Base-by-base conservation (phyloP, 2,113 vertebrate genomes). In the Austrofundulus limnaeus region DNA sequence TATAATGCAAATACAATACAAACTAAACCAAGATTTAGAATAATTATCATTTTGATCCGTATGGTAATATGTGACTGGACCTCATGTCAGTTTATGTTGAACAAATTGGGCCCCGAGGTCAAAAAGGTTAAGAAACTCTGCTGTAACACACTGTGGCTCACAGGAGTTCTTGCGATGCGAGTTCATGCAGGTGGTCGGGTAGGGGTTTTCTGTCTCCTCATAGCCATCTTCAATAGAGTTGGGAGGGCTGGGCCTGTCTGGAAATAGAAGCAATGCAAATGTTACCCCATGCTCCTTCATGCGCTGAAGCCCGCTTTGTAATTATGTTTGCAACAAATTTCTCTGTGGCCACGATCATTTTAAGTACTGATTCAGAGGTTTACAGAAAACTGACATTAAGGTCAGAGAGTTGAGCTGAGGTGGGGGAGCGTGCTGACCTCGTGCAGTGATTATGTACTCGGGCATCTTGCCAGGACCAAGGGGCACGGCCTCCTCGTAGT, bases 401-500 rank as follows among this genome's bases (percentile, higher is more conserved):
- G 55, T n/a, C 43, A 67, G 12, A 15, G 53, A 64, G 69, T 64
- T 72, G 38, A 65, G 12, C 47, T 53, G 37, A 67, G 15, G 41
- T 9, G 15, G 61, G n/a, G 9, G 42, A 51, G 28, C 42, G 89
- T 4, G 37, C 96, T 94, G 88, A 98, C 96, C 94, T 88, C 93
- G 94, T 34, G 31, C 10, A 52, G 95, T 93, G 64, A 95, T 95
- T 90, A 98, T 97, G 80, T 98, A 98, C 75, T 98, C 95, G 0
- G 97, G 96, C 28, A 91, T 78, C 60, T 94, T 95, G 70, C 95
- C 96, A 0, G 97, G 95, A 10, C 95, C 92, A 49, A 99, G 92
- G 2, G 96, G 97, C 65, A 96, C 94, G 1, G 97, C 97, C 81
- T 98, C 97, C 84, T 99, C 97, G 0, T 98, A 99, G 83, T 98